Evolutionary conservation across 1,140 invertebrate species (phyloP).

Genomic region (Brachionus sp.): DNA sequence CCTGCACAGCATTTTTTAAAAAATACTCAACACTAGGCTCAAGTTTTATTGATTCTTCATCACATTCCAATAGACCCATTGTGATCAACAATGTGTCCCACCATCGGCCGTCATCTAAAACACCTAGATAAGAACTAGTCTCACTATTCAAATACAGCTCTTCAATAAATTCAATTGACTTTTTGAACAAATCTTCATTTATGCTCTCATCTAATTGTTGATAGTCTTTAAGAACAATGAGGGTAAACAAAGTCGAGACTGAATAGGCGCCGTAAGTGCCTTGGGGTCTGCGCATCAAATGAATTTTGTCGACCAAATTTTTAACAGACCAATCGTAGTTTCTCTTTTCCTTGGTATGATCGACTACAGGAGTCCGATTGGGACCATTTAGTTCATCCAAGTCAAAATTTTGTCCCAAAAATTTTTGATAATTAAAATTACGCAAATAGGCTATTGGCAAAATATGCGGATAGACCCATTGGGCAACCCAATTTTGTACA

Average conservation of each 20-base stretch:
- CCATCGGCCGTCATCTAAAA: conserved; percentile 39
- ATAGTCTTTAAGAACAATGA: conserved; percentile 25
- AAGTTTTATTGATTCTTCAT: neutral
- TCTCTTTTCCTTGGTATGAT: neutral
- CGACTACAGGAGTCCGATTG: neutral
- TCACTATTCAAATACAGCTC: conserved; percentile 21
- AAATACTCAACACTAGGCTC: neutral
- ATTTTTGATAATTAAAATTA: conserved; percentile 32
- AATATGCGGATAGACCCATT: conserved; percentile 44
- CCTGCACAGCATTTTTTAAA: conserved; percentile 23
- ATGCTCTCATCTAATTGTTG: conserved; percentile 26
- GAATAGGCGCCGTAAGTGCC: conserved; percentile 42
- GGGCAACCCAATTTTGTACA: conserved; percentile 41
- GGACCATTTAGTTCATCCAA: neutral
- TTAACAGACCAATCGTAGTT: neutral
- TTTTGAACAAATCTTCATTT: neutral
- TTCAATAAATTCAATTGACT: conserved; percentile 39
- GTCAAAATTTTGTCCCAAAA: conserved; percentile 8
- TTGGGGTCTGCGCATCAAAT: conserved; percentile 15
- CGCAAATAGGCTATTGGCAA: conserved; percentile 41
- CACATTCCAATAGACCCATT: conserved; percentile 14
- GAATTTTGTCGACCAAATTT: conserved; percentile 36
- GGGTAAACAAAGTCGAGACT: conserved; percentile 17
- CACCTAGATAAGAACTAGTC: conserved; percentile 22
- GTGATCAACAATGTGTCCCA: conserved; percentile 35